Percentiles rank a stretch among this genome's conserved stretches.
Conservation (phyloP, 2,113 vertebrate genomes). For the Seriola aureovittata region DNA sequence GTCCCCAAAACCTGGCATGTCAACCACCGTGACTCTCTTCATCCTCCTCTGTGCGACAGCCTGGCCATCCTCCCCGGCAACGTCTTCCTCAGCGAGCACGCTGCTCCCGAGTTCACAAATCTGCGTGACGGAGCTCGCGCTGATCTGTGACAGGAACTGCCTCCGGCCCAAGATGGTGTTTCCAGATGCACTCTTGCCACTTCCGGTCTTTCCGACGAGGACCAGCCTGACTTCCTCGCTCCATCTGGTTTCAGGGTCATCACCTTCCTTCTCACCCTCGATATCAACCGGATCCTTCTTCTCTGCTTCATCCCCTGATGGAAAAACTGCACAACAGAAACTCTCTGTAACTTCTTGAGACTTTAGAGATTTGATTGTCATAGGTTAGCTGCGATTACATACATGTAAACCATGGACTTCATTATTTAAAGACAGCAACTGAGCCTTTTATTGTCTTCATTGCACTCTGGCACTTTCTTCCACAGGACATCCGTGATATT, state of each 20-base stretch:
- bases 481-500: no score
- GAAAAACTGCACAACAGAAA: conserved; percentile 15
- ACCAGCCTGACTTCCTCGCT: conserved; percentile 80
- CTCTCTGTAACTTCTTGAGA: neutral
- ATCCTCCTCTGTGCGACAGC: conserved; percentile 8
- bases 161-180: conserved; percentile 83
- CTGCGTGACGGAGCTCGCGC: conserved; percentile 81
- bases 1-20: conserved; percentile 87
- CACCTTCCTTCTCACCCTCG: conserved; percentile 35
- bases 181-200: conserved; percentile 85
- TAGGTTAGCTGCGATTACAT: neutral
- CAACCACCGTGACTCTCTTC: conserved; percentile 76
- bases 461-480: no score
- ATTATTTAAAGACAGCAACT: neutral
- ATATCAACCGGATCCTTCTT: conserved; percentile 14
- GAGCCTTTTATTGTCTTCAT: neutral
- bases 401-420: neutral
- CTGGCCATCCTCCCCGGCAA: neutral
- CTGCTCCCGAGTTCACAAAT: conserved; percentile 69
- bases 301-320: conserved; percentile 18
- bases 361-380: neutral
- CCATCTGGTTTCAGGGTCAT: conserved; percentile 20
- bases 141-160: conserved; percentile 78
- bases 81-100: conserved; percentile 57
- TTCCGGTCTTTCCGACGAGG: conserved; percentile 83